Base-by-base conservation (phyloP, 92 coral and sea anemone genomes). In the Actinostola sp. region DNA sequence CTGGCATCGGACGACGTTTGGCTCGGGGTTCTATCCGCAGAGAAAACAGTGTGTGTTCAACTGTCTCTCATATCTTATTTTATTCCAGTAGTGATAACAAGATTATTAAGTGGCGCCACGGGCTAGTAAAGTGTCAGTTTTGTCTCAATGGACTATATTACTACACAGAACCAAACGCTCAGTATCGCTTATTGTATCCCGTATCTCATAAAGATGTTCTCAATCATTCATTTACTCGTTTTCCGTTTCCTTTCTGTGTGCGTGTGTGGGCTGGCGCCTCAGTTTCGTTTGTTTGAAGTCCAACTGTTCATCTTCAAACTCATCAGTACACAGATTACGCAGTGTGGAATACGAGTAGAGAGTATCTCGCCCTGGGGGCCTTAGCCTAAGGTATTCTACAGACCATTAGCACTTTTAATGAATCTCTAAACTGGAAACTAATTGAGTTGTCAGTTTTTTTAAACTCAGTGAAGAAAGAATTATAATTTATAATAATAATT, bases 51-150 rank as follows among this genome's bases (percentile, higher is more conserved):
- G 72, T 12, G 28, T 1, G 48, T 21, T 33, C 23, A 28, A 13
- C 43, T 2, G 46, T 31, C n/a, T n/a, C 61, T 68, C 26, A 68
- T 75, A 75, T 75, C 81, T 75, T 27, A 17, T 52, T 64, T 63
- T 64, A 57, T 35, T 61, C 64, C 26, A 33, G 27, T 48, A 33
- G 71, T 75, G 81, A 75, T 75, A 75, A 75, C 72, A 75, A 51
- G 81, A 51, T 64, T 66, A 16, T 41, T 63, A 52, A 59, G 59
- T 51, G 81, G 81, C 81, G 81, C 81, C 81, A 64, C 60, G 56
- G 46, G 79, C 15, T 12, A 32, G 50, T 44, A 17, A 73, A 29
- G 53, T 75, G 81, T 75, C 81, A 75, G 51, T 41, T 49, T 64
- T 30, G 81, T 75, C 81, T 75, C 72, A 32, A 25, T 29, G 16